Conservation (phyloP, 2,113 vertebrate species). For the Podarcis muralis region DNA sequence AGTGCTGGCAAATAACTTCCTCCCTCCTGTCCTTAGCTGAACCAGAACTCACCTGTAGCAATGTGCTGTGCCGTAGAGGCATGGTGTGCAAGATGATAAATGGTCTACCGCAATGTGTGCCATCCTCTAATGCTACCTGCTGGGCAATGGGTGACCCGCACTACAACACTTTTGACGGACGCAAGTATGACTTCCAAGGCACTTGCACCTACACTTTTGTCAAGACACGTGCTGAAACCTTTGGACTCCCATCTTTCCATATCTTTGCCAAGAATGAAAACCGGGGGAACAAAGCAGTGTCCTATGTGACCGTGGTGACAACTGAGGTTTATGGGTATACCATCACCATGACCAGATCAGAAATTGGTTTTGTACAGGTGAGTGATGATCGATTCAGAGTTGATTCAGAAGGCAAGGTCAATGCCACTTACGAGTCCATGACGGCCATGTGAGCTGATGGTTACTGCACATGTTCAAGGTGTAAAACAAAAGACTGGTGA, state of each 20-base stretch:
- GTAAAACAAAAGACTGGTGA: neutral
- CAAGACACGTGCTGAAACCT: neutral
- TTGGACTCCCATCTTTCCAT: neutral
- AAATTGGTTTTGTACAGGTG: neutral
- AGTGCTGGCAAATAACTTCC: neutral
- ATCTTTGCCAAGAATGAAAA: slow-evolving; percentile 8
- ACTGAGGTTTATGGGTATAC: neutral
- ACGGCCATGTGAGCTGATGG: neutral
- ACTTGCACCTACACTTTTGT: neutral
- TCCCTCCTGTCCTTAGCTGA: neutral
- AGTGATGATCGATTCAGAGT: neutral
- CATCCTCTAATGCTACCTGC: neutral
- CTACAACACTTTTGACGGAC: neutral
- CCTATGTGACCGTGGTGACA: neutral
- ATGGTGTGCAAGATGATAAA: slow-evolving; percentile 4
- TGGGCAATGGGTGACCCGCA: slow-evolving; percentile 13
- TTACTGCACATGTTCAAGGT: neutral
- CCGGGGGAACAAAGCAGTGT: neutral
- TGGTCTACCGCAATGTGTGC: neutral
- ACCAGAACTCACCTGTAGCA: neutral
- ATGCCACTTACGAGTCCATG: neutral
- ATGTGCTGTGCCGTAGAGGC: neutral
- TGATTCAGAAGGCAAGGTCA: neutral
- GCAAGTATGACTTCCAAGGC: neutral
- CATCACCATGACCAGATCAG: neutral